Evolutionary conservation across 1,140 invertebrate species (phyloP).

Genomic region (Ladona fulva): DNA sequence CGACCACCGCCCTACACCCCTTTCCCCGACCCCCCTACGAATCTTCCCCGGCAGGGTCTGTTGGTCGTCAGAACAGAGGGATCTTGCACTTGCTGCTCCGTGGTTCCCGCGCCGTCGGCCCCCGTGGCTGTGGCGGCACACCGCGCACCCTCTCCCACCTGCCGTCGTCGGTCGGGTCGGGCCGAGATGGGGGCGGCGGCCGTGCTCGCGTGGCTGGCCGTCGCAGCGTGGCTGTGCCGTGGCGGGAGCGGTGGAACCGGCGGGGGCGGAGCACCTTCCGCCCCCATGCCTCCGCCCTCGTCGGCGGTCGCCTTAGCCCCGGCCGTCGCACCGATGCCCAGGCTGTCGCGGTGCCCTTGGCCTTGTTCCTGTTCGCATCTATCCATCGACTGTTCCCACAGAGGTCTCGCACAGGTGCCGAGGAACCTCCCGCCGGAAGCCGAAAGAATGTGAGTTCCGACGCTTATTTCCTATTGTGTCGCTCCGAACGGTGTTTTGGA

Average conservation of each 20-base stretch:
- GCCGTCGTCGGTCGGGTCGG: neutral
- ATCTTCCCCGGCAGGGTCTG: neutral
- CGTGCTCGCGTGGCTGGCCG: neutral
- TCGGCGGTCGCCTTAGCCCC: neutral
- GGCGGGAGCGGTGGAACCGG: neutral
- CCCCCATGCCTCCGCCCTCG: neutral
- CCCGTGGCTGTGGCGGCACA: neutral
- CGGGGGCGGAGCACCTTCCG: neutral
- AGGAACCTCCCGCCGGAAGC: slow-evolving; percentile 61
- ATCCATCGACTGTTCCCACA: slow-evolving; percentile 70
- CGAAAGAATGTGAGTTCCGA: slow-evolving; percentile 71
- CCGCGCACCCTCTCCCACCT: neutral
- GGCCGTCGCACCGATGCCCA: neutral
- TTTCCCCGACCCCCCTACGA: neutral
- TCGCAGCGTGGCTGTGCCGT: neutral
- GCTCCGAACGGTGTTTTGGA: too few relatives aligned
- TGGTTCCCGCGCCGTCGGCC: neutral
- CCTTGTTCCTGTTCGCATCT: slow-evolving; percentile 66
- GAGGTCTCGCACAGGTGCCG: slow-evolving; percentile 68
- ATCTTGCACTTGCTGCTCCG: neutral
- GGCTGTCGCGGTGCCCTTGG: slow-evolving; percentile 54
- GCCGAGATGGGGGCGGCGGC: neutral
- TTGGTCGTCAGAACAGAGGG: neutral
- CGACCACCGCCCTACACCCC: neutral
- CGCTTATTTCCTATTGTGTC: neutral